A percentile compares a stretch with the other conserved stretches of the same genome.
Conservation (phyloP, 2,888 invertebrate species). For the Drosophila austrosaltans region DNA sequence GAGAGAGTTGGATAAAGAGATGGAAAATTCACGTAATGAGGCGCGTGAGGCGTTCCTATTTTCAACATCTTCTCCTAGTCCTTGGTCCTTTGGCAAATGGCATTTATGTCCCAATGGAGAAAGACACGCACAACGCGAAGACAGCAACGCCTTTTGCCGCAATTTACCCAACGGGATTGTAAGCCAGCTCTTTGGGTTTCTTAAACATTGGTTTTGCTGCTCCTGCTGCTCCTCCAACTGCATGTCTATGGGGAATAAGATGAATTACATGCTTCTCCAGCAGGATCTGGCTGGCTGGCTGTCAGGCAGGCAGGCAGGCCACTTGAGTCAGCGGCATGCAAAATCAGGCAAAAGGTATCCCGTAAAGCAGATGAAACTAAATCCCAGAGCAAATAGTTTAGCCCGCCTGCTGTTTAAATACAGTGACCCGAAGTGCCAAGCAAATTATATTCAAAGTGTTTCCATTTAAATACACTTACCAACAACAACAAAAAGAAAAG, state of each 20-base stretch:
- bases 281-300: constrained; percentile 52
- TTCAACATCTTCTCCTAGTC: constrained; percentile 22
- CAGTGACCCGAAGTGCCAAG: constrained; percentile 25
- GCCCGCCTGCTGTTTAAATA: constrained; percentile 33
- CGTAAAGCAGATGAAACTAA: constrained; percentile 75
- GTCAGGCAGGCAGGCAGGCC: constrained; percentile 34
- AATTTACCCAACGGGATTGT: constrained; percentile 46
- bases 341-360: constrained; percentile 60
- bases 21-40: constrained; percentile 55
- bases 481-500: neutral
- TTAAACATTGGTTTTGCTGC: constrained; percentile 26
- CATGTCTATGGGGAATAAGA: constrained; percentile 77
- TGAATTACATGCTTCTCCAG: constrained; percentile 79
- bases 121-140: constrained; percentile 67
- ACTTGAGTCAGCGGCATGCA: constrained; percentile 39
- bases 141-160: constrained; percentile 62
- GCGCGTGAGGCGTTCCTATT: constrained; percentile 59
- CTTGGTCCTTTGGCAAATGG: constrained; percentile 56
- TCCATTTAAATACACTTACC: neutral
- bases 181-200: constrained; percentile 45
- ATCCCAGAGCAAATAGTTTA: constrained; percentile 77
- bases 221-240: constrained; percentile 19
- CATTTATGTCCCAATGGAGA: constrained; percentile 77
- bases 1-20: neutral
- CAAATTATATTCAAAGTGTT: neutral